Conservation (phyloP, 2,888 invertebrate species). For the Coremacera marginata region DNA sequence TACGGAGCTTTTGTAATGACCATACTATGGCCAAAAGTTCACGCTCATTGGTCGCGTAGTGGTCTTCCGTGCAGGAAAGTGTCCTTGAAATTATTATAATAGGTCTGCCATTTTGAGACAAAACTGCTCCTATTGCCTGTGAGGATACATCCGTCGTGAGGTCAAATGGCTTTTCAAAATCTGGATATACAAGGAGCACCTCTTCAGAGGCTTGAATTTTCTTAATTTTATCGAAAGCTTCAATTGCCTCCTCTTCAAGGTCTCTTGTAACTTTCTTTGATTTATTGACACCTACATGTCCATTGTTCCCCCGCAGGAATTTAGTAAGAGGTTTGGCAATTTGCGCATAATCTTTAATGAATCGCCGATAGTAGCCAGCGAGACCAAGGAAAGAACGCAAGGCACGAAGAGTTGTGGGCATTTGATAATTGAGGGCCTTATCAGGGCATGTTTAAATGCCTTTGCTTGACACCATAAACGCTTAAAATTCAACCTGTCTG, state of each 20-base stretch:
- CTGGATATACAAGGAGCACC: slow-evolving; percentile 30
- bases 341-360: neutral
- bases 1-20: slow-evolving; percentile 57
- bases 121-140: slow-evolving; percentile 38
- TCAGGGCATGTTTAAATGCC: slow-evolving; percentile 38
- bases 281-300: slow-evolving; percentile 16
- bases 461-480: slow-evolving; percentile 34
- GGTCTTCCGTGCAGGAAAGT: slow-evolving; percentile 38
- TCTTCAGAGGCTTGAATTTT: slow-evolving; percentile 37
- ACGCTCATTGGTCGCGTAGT: slow-evolving; percentile 43
- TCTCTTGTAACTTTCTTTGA: slow-evolving; percentile 40
- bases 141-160: slow-evolving; percentile 41
- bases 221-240: slow-evolving; percentile 42
- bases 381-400: neutral
- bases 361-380: too few species aligned
- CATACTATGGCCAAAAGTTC: slow-evolving; percentile 31
- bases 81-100: slow-evolving; percentile 42
- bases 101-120: too few species aligned
- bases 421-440: slow-evolving; percentile 37
- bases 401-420: slow-evolving; percentile 21
- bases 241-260: slow-evolving; percentile 38
- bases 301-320: slow-evolving; percentile 42
- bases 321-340: slow-evolving; percentile 39
- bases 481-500: slow-evolving; percentile 32
- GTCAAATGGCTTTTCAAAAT: slow-evolving; percentile 34